Base-by-base conservation (phyloP, 1,140 invertebrate genomes). In the Odontomachus brunneus region DNA sequence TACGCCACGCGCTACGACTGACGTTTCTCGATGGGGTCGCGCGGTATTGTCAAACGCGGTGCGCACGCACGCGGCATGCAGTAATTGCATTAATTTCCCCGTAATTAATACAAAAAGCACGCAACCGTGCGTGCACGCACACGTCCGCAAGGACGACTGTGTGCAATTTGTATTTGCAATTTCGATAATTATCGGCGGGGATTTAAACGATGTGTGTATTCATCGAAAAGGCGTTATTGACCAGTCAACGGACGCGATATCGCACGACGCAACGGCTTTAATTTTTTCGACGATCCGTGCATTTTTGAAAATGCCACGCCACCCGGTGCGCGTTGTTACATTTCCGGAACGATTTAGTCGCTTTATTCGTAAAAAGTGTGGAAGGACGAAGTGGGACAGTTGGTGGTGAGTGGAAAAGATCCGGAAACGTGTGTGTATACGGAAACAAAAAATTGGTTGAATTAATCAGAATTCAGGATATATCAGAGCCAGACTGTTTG, bases 161-260 rank as follows among this genome's bases (percentile, higher is more conserved):
- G n/a, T 33, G 15, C 38, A 66, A 66, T 66, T 66, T 38, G 29
- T 53, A n/a, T 2, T 11, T 33, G 4, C 60, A 65, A 19, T 53
- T 66, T 53, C 44, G 53, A 33, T 76, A 4, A 66, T 44, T 38
- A n/a, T n/a, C 29, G 51, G 19, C 60, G n/a, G 12, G 22, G 29
- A 69, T 78, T 78, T 57, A 55, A 69, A 57, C 66, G 51, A 69
- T 7, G 38, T 69, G 22, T 51, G 55, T 67, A n/a, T 67, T 69
- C 44, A 67, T 57, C 29, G 51, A 24, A 67, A 69, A 17, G 17
- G 15, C 17, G 17, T 53, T 57, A 65, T 76, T 22, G 48, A 24
- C 55, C 38, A 11, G 49, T 53, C n/a, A 11, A 19, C 14, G 22
- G 15, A 48, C 51, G n/a, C 12, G 26, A 51, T 76, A 24, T 67